Percentiles rank a stretch among this genome's conserved stretches.
Conservation (phyloP, 2,797 vertebrate species). For the Diplodus puntazzo region DNA sequence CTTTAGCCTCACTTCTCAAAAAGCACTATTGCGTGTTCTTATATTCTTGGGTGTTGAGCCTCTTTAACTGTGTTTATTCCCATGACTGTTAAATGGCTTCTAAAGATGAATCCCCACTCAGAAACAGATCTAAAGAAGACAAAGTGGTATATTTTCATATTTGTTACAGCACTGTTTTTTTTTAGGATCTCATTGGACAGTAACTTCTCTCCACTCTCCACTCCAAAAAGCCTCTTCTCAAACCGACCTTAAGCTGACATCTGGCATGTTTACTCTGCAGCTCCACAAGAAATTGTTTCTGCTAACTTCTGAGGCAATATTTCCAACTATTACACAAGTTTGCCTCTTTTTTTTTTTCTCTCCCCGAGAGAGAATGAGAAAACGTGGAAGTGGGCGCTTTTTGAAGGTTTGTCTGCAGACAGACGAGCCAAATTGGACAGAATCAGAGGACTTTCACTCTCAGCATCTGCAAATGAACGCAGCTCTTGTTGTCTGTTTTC, state of each 20-base stretch:
- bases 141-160: not conserved
- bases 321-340: slow-evolving; percentile 30
- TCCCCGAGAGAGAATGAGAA: slow-evolving; percentile 1
- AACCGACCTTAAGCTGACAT: slow-evolving; percentile 16
- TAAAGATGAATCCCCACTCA: not conserved
- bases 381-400: slow-evolving; percentile 39
- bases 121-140: not conserved
- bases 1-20: not conserved
- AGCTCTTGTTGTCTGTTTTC: slow-evolving; percentile 51
- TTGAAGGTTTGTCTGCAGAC: slow-evolving; percentile 47
- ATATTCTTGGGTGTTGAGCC: not conserved
- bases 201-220: not conserved
- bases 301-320: slow-evolving; percentile 30
- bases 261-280: slow-evolving; percentile 35
- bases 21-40: not conserved
- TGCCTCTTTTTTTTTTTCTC: not conserved
- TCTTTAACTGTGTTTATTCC: not conserved
- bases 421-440: slow-evolving; percentile 53
- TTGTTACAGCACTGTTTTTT: not conserved
- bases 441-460: slow-evolving; percentile 45
- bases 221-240: not conserved
- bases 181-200: not conserved
- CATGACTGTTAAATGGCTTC: not conserved
- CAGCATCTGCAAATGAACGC: slow-evolving; percentile 39
- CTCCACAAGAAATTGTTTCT: slow-evolving; percentile 11